phyloP scores from a whole-genome alignment of 2,888 invertebrate genomes.

The Acheta domesticus region DNA sequence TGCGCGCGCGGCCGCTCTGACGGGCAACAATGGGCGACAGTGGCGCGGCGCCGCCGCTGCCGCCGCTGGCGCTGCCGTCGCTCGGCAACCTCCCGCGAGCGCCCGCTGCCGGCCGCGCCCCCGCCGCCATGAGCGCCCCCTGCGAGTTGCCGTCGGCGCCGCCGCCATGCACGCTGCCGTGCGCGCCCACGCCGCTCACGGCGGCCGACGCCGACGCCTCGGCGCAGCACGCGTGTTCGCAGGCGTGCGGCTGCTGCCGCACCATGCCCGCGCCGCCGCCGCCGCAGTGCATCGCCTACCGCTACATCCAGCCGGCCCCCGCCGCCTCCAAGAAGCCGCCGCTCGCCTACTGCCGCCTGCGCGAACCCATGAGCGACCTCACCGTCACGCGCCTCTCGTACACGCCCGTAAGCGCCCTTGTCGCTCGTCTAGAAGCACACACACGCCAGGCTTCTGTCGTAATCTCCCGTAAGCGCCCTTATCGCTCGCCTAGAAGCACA shows the following conservation, averaged over 20 bases:
- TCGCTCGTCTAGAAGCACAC: no score
- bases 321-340: slow-evolving; percentile 1
- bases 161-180: background rate
- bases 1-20: background rate
- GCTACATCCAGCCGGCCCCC: background rate
- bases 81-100: background rate
- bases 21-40: background rate
- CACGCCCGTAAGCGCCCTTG: background rate
- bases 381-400: background rate
- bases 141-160: background rate
- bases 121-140: background rate
- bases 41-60: background rate
- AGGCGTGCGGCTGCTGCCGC: background rate
- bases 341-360: background rate
- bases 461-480: no score
- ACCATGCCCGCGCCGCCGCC: background rate
- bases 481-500: no score
- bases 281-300: background rate
- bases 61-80: background rate
- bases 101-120: background rate
- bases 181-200: background rate
- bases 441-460: no score
- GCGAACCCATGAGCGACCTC: background rate
- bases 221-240: background rate
- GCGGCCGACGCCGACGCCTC: background rate